Conservation (phyloP, 1,140 invertebrate species). For the Heterodera schachtii region DNA sequence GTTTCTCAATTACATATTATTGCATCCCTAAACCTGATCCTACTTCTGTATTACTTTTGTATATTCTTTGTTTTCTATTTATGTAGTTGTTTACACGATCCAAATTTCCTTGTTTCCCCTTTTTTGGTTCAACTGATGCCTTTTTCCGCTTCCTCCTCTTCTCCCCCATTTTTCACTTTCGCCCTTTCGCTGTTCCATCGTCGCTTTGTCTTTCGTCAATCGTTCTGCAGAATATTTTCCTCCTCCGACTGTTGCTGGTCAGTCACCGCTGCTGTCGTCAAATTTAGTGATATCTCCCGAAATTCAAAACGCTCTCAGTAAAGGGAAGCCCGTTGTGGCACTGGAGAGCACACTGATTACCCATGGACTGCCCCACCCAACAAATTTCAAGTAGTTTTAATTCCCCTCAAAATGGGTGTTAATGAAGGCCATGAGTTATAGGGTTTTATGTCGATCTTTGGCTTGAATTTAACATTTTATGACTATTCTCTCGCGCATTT, state of each 20-base stretch:
- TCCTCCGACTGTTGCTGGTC: background rate
- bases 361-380: conserved; percentile 93
- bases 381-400: conserved; percentile 76
- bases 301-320: conserved; percentile 32
- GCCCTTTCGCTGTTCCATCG: background rate
- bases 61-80: no score
- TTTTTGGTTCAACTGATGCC: no score
- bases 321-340: conserved; percentile 78
- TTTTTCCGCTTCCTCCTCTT: background rate
- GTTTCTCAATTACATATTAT: no score
- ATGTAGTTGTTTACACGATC: no score
- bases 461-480: background rate
- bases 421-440: no score
- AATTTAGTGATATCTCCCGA: conserved; percentile 1
- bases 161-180: background rate
- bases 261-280: no score
- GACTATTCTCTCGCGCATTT: background rate
- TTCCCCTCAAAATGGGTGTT: no score
- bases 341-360: conserved; percentile 96
- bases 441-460: no score
- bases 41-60: no score
- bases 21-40: no score
- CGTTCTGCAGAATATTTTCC: background rate
- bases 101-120: no score
- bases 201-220: background rate